Base-by-base conservation (phyloP, 2,113 vertebrate genomes). In the Phrynosoma platyrhinos region DNA sequence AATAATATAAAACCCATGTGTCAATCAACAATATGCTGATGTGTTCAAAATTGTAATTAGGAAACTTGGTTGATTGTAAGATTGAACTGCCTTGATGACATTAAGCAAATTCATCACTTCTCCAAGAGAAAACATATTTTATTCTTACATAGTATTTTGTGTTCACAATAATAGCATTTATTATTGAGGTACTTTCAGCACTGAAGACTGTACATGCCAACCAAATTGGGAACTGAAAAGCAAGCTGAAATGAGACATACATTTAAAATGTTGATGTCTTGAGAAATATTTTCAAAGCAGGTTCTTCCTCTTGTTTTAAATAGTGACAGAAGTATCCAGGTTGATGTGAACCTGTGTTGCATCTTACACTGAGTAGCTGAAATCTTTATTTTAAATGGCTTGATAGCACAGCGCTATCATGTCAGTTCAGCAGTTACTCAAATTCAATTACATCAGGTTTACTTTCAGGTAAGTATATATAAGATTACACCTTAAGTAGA, bases 11-110 rank as follows among this genome's bases (percentile, higher is more conserved):
- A 42, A 23, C 8, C 32, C 40, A 40, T 64, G 18, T 20, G 74
- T 2, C 30, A 36, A 23, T 27, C 9, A 78, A 42, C 18, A 84
- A 84, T 93, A 69, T 14, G 7, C 10, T 62, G 83, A 87, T 89
- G 36, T 83, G 53, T 84, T 90, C 42, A 84, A 0, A 25, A 20
- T 79, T 87, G 68, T 36, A 1, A 6, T 42, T 85, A 0, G 76
- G 76, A 87, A 80, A 32, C 53, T 20, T 25, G 53, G 69, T 36
- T 77, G 81, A 77, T 14, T 47, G 75, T 47, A 66, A 25, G 36
- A 18, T 40, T 27, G 85, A 66, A 86, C 32, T 88, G 77, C 9
- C 78, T 64, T 36, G 42, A 83, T 40, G 23, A 9, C 40, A 75
- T 25, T 62, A n/a, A 64, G 21, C 2, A 36, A 64, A 62, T 64